Evolutionary conservation across 92 coral and sea anemone genomes (phyloP).

Genomic region (Porites rus): DNA sequence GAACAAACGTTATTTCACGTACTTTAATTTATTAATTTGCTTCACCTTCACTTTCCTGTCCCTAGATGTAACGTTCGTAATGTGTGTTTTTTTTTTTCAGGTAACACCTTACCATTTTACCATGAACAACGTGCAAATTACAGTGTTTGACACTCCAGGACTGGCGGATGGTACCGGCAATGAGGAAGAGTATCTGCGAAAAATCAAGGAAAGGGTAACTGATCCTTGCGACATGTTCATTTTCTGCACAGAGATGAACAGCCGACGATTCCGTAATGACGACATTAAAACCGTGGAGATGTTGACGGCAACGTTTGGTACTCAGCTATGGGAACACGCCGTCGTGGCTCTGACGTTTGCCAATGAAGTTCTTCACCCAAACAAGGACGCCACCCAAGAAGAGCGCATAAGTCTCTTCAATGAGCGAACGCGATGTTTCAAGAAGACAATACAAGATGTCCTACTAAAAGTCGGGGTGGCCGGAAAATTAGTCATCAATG

Average conservation of each 20-base stretch:
- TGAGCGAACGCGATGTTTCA: conserved; percentile 1
- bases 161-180: conserved; percentile 34
- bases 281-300: conserved; percentile 38
- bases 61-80: too few relatives aligned
- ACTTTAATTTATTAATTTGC: too few relatives aligned
- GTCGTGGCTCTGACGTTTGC: conserved; percentile 50
- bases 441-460: conserved; percentile 13
- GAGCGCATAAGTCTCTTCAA: background rate
- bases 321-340: conserved; percentile 33
- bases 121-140: conserved; percentile 11
- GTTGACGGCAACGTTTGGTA: conserved; percentile 13
- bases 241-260: conserved; percentile 43
- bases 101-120: background rate
- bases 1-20: too few relatives aligned
- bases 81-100: background rate
- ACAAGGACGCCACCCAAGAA: background rate
- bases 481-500: background rate
- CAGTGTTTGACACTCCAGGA: conserved; percentile 59
- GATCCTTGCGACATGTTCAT: conserved; percentile 17
- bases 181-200: conserved; percentile 23
- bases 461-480: conserved; percentile 16
- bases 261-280: conserved; percentile 32
- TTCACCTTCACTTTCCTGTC: too few relatives aligned
- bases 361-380: conserved; percentile 23
- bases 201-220: background rate